These are phyloP conservation scores for Tipula unca DNA, from an alignment of 2,888 invertebrate genomes.

Conservation along the genomic window DNA sequence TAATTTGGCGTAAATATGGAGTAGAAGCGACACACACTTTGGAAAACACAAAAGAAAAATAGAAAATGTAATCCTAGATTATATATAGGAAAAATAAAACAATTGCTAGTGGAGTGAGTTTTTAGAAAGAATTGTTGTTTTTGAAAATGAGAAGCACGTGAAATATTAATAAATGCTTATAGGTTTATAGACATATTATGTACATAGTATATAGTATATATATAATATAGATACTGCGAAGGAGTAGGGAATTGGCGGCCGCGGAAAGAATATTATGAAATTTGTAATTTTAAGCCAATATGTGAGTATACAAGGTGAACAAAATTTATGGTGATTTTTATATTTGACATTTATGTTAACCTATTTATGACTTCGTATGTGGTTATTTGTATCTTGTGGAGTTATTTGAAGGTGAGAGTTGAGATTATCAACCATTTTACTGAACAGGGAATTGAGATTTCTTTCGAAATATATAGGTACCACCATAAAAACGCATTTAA, in stretches of 20 bases:
- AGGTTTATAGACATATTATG: no score
- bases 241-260: no score
- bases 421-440: no score
- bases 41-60: background rate
- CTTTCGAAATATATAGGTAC: no score
- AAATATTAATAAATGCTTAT: background rate
- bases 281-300: background rate
- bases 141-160: background rate
- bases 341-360: background rate
- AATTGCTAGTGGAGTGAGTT: background rate
- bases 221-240: no score
- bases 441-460: no score
- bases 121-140: background rate
- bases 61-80: background rate
- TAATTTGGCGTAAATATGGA: background rate
- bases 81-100: background rate
- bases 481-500: no score
- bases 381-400: no score
- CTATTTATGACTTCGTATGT: background rate
- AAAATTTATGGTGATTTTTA: background rate
- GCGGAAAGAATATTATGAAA: background rate
- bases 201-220: no score
- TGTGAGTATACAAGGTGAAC: background rate
- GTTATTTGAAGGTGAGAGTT: no score
- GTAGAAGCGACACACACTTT: background rate